phyloP scores from a whole-genome alignment of 2,797 vertebrate genomes.

The Lithobates pipiens region DNA sequence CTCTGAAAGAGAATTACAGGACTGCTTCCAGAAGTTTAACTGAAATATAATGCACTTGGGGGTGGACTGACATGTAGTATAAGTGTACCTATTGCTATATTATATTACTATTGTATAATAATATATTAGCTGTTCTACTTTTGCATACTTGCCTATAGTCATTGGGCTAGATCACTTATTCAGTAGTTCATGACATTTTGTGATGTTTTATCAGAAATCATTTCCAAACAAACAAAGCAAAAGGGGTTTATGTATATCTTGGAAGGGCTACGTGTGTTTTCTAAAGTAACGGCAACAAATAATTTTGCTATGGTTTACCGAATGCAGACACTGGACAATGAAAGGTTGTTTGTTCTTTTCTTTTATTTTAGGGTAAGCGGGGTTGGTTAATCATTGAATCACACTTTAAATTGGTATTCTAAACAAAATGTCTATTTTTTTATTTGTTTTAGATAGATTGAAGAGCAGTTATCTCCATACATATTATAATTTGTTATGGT shows the following conservation, averaged over 20 bases:
- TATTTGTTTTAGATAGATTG: no score
- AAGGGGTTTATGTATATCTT: not conserved
- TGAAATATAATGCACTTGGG: not conserved
- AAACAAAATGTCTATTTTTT: no score
- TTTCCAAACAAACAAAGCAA: not conserved
- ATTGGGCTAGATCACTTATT: not conserved
- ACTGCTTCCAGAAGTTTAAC: conserved; percentile 7
- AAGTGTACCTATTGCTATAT: not conserved
- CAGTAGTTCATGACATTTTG: not conserved
- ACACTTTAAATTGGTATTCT: no score
- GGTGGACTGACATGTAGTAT: not conserved
- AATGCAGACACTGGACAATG: no score
- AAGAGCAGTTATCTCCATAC: no score
- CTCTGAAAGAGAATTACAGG: conserved; percentile 14
- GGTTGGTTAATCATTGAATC: no score
- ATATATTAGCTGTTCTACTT: not conserved
- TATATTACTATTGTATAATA: not conserved
- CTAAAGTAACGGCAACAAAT: no score
- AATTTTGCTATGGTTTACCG: no score
- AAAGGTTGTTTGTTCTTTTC: no score
- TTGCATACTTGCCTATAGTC: not conserved
- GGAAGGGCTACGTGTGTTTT: no score
- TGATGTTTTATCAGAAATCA: not conserved
- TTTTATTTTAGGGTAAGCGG: no score
- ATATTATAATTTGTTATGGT: no score